Percentiles rank a stretch among this genome's conserved stretches.
phyloP scores from a whole-genome alignment of 2,113 vertebrate genomes.

The Oceanites oceanicus region DNA sequence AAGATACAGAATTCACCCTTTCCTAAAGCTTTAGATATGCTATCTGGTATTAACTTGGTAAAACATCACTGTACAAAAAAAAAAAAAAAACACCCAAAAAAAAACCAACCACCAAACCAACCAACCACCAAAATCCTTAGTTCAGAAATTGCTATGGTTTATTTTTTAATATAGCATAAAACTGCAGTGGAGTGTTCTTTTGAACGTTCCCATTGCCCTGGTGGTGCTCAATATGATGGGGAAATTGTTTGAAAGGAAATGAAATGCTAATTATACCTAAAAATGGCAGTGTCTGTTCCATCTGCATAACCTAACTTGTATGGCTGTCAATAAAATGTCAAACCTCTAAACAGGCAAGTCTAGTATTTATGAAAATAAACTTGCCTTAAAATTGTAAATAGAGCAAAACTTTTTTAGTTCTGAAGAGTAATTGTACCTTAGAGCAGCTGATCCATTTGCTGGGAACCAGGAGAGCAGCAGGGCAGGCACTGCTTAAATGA shows the following conservation, averaged over 20 bases:
- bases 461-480: not conserved
- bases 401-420: not conserved
- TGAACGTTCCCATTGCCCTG: not conserved
- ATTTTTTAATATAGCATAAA: not conserved
- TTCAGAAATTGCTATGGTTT: not conserved
- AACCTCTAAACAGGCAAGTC: not conserved
- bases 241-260: slow-evolving; percentile 46
- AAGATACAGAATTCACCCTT: not conserved
- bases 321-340: slow-evolving; percentile 36
- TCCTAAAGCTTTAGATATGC: not conserved
- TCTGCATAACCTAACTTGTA: slow-evolving; percentile 1
- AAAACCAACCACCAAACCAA: not conserved
- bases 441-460: not conserved
- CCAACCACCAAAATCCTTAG: not conserved
- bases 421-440: not conserved
- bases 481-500: not conserved
- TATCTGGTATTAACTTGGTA: not conserved
- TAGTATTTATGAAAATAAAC: not conserved
- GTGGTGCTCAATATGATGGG: not conserved
- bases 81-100: no score
- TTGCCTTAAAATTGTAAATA: not conserved
- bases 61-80: not conserved
- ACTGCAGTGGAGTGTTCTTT: not conserved
- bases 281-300: not conserved
- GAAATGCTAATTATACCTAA: slow-evolving; percentile 53